Conservation (phyloP, 1,140 invertebrate genomes). For the Atta texana region DNA sequence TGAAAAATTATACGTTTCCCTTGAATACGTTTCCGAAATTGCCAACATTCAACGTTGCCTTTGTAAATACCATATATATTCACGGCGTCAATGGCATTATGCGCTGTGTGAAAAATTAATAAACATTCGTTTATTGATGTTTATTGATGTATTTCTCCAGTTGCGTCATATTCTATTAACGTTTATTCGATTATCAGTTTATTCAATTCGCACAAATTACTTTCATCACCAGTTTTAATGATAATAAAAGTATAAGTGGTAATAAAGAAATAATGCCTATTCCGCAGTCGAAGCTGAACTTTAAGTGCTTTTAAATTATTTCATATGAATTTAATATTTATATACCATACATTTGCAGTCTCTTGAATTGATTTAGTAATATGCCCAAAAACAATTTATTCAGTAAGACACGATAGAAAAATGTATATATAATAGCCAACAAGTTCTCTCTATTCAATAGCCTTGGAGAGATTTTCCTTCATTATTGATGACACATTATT, state of each 20-base stretch:
- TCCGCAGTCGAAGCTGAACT: too few species aligned
- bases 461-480: not conserved
- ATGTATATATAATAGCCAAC: not conserved
- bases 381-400: not conserved
- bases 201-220: not conserved
- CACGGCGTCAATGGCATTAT: slow-evolving; percentile 39
- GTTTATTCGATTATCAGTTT: slow-evolving; percentile 11
- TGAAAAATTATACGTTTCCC: slow-evolving; percentile 42
- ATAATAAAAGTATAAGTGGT: not conserved
- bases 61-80: slow-evolving; percentile 52
- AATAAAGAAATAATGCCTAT: too few species aligned
- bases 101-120: slow-evolving; percentile 36
- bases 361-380: not conserved
- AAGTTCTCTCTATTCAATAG: not conserved
- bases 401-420: not conserved
- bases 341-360: too few species aligned
- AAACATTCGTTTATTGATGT: slow-evolving; percentile 22
- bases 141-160: not conserved
- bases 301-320: too few species aligned
- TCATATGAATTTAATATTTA: too few species aligned
- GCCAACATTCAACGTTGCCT: slow-evolving; percentile 24
- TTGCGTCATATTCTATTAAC: not conserved
- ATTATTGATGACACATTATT: slow-evolving; percentile 20
- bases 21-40: slow-evolving; percentile 14
- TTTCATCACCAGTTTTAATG: not conserved